Evolutionary conservation across 2,113 vertebrate genomes (phyloP).

Genomic region (Protomyctophum bolini): DNA sequence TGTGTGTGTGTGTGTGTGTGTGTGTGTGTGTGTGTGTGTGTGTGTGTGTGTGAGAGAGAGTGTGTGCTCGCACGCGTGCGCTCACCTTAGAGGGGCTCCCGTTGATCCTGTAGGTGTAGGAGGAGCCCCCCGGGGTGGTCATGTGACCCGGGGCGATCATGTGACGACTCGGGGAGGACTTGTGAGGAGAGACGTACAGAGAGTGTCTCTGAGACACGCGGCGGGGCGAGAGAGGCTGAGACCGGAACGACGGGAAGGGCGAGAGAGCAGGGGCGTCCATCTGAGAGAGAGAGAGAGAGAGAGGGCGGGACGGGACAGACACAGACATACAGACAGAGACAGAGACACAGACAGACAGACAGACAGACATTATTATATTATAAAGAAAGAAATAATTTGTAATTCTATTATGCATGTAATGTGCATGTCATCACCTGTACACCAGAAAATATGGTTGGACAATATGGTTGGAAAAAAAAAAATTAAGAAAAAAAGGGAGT

Average conservation of each 20-base stretch:
- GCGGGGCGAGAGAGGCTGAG: conserved; percentile 88
- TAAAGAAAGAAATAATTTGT: too few relatives aligned
- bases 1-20: too few relatives aligned
- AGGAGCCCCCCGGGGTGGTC: conserved; percentile 68
- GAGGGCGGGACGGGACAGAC: not conserved
- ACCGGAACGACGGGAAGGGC: conserved; percentile 88
- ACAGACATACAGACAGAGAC: conserved; percentile 4
- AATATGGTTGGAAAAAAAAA: too few relatives aligned
- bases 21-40: not conserved
- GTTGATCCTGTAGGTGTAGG: conserved; percentile 88
- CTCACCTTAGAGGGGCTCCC: conserved; percentile 93
- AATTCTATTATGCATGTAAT: too few relatives aligned
- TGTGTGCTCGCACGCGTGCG: not conserved
- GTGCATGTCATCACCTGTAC: too few relatives aligned
- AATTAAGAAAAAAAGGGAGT: too few relatives aligned
- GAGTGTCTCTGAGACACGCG: conserved; percentile 92
- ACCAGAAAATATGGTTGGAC: too few relatives aligned
- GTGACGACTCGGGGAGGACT: conserved; percentile 70
- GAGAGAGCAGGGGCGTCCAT: conserved; percentile 88
- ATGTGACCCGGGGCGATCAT: conserved; percentile 77
- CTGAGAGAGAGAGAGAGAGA: conserved; percentile 67
- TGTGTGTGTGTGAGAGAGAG: not conserved
- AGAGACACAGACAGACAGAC: not conserved
- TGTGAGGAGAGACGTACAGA: conserved; percentile 92
- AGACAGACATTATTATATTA: too few relatives aligned